phyloP scores from a whole-genome alignment of 1,140 invertebrate genomes.

The Battus philenor region DNA sequence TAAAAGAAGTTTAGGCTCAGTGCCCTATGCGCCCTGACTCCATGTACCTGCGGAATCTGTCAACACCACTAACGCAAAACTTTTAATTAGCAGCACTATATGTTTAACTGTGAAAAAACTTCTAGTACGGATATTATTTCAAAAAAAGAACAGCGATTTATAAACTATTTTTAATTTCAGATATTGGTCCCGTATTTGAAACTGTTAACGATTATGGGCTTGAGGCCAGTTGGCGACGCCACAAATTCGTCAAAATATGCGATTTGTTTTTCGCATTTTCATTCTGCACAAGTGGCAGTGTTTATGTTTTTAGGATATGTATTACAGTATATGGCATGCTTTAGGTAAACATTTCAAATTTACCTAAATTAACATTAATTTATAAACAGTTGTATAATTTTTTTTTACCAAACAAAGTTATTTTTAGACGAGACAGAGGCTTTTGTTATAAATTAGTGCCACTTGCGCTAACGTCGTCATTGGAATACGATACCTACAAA shows the following conservation, averaged over 20 bases:
- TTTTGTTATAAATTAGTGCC: constrained; percentile 80
- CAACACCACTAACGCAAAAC: too few relatives aligned
- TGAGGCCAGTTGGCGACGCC: constrained; percentile 81
- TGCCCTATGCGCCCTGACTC: too few relatives aligned
- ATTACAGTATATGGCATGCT: constrained; percentile 86
- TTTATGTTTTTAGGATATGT: constrained; percentile 83
- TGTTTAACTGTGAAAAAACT: too few relatives aligned
- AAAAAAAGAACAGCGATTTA: too few relatives aligned
- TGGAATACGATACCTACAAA: constrained; percentile 70
- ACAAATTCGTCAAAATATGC: constrained; percentile 76
- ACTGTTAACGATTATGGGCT: constrained; percentile 83
- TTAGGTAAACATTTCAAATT: constrained; percentile 78
- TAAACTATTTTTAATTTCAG: constrained; percentile 54
- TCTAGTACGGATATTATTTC: too few relatives aligned
- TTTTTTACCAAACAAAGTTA: not conserved
- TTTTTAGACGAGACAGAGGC: constrained; percentile 81
- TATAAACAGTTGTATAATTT: too few relatives aligned
- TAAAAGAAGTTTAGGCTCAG: too few relatives aligned
- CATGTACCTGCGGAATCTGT: too few relatives aligned
- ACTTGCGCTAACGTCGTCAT: constrained; percentile 52
- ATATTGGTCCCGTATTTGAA: constrained; percentile 85
- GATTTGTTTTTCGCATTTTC: constrained; percentile 80
- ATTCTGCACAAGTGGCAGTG: constrained; percentile 81
- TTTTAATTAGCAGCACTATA: too few relatives aligned
- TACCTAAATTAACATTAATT: too few relatives aligned